Conservation (phyloP, 1,140 invertebrate species). For the Drosophila pseudoananassae region DNA sequence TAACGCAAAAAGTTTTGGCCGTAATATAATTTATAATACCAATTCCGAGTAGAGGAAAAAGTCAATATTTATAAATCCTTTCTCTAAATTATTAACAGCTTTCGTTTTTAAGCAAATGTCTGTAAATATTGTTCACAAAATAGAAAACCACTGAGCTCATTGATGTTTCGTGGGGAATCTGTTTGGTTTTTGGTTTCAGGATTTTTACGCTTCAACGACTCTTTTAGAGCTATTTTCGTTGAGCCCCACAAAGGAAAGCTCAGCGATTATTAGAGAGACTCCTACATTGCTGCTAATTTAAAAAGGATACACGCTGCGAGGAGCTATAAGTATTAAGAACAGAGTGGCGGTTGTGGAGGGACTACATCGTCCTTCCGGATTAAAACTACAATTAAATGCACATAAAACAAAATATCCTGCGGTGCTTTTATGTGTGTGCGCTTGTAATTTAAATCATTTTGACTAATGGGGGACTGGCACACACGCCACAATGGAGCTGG, state of each 20-base stretch:
- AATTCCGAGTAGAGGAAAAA: neutral
- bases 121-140: neutral
- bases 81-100: neutral
- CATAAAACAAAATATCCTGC: conserved; percentile 82
- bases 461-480: conserved; percentile 66
- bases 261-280: conserved; percentile 49
- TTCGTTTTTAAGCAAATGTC: neutral
- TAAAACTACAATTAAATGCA: conserved; percentile 83
- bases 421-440: conserved; percentile 75
- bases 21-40: neutral
- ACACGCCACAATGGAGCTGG: conserved; percentile 58
- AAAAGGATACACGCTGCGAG: conserved; percentile 27
- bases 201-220: conserved; percentile 40
- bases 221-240: conserved; percentile 16
- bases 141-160: conserved; percentile 11
- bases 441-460: conserved; percentile 78
- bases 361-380: conserved; percentile 39
- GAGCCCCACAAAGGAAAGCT: conserved; percentile 11
- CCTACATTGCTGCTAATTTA: conserved; percentile 55
- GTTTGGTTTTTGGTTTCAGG: conserved; percentile 1
- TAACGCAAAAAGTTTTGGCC: neutral
- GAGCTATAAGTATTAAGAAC: neutral
- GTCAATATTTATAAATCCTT: too few species aligned
- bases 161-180: conserved; percentile 14
- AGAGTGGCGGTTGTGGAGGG: neutral